phyloP scores from a whole-genome alignment of 2,797 vertebrate species.

The Euthynnus affinis region DNA sequence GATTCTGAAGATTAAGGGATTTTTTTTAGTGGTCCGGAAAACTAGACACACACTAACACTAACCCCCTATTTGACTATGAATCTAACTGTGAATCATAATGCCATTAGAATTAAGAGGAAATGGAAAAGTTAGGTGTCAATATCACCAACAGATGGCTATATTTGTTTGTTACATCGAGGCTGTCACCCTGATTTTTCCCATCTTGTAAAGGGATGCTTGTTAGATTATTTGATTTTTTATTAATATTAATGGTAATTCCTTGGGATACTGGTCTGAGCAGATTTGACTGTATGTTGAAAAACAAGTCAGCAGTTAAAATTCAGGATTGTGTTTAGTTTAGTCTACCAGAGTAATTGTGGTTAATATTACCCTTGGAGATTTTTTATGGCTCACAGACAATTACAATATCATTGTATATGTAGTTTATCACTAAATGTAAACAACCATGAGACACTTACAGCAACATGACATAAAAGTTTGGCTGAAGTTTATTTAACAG shows the following conservation, averaged over 20 bases:
- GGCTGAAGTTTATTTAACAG: slow-evolving; percentile 5
- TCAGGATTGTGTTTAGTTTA: no score
- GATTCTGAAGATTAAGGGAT: slow-evolving; percentile 16
- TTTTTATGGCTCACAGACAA: background rate
- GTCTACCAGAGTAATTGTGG: background rate
- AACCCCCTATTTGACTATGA: background rate
- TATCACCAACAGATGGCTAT: background rate
- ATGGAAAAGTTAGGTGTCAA: background rate
- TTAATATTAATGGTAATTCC: no score
- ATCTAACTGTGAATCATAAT: background rate
- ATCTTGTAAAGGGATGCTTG: background rate
- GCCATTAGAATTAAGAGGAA: background rate
- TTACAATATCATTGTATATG: slow-evolving; percentile 9
- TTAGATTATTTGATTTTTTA: background rate
- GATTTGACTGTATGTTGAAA: background rate
- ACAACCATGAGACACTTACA: background rate
- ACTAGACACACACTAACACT: background rate
- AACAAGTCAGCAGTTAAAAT: background rate
- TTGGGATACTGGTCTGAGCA: background rate
- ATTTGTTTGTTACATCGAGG: background rate
- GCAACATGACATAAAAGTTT: slow-evolving; percentile 9
- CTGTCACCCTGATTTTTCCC: no score
- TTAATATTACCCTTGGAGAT: slow-evolving; percentile 11
- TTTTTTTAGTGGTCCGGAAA: background rate
- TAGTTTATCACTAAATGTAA: background rate